A percentile compares a stretch with the other conserved stretches of the same genome.
These are phyloP conservation scores for Tapera naevia DNA, from an alignment of 2,797 vertebrate species.

Conservation along the genomic window DNA sequence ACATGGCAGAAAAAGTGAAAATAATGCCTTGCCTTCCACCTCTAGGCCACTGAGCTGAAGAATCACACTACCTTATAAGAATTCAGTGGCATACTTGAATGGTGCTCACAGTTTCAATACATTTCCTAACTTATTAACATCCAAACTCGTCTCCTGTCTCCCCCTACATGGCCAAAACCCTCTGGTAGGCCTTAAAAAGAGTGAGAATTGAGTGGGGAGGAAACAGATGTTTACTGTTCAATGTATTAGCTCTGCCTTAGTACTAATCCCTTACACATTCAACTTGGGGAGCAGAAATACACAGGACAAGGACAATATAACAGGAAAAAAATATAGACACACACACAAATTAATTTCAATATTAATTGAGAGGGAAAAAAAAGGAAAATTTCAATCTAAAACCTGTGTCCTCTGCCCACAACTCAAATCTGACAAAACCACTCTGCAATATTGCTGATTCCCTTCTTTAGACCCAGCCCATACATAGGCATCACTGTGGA, in stretches of 20 bases:
- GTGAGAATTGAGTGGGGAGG: not conserved
- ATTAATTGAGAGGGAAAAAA: not conserved
- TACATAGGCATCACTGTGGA: fast-evolving
- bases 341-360: not conserved
- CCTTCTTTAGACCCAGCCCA: not conserved
- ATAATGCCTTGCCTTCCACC: not conserved
- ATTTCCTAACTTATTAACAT: not conserved
- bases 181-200: not conserved
- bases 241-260: not conserved
- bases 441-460: not conserved
- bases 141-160: not conserved
- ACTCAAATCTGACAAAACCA: not conserved
- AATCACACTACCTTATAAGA: not conserved
- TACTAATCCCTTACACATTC: not conserved
- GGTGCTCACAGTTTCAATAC: not conserved
- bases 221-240: not conserved
- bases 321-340: not conserved
- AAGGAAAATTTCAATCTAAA: not conserved
- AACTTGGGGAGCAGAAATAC: not conserved
- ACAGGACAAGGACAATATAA: not conserved
- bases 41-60: not conserved
- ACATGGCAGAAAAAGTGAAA: not conserved
- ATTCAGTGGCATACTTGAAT: not conserved
- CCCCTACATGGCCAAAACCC: not conserved
- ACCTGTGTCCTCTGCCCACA: not conserved